Evolutionary conservation across 2,797 vertebrate species (phyloP).

Genomic region (Tenualosa ilisha): DNA sequence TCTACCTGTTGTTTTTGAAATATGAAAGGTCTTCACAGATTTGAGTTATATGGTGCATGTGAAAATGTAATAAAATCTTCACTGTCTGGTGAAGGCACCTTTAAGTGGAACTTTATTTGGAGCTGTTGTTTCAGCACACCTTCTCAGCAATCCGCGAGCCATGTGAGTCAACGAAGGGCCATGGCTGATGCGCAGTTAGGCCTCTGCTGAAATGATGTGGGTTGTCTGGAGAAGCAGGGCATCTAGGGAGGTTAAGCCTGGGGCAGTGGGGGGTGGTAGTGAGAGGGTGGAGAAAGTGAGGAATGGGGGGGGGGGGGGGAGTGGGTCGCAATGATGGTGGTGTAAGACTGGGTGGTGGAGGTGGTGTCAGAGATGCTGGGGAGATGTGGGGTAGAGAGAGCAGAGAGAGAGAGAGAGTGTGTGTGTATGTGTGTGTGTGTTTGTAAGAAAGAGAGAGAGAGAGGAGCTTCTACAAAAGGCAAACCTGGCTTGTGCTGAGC

Average conservation of each 20-base stretch:
- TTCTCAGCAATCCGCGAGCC: background rate
- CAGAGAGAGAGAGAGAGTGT: background rate
- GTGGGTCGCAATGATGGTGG: background rate
- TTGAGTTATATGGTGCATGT: too few species aligned
- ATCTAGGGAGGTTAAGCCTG: conserved; percentile 19
- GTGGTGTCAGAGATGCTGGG: background rate
- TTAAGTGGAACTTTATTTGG: background rate
- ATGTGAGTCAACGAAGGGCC: background rate
- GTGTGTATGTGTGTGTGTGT: background rate
- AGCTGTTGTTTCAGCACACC: conserved; percentile 2
- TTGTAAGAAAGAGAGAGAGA: background rate
- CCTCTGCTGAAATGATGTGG: background rate
- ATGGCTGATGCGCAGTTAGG: background rate
- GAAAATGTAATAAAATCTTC: too few species aligned
- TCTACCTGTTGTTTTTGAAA: too few species aligned
- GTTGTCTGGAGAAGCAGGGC: background rate
- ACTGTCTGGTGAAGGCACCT: too few species aligned
- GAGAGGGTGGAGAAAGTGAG: background rate
- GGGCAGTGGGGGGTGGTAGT: conserved; percentile 4
- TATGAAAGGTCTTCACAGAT: too few species aligned
- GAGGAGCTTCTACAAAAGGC: background rate
- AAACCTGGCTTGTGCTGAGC: conserved; percentile 36
- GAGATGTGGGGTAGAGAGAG: conserved; percentile 9
- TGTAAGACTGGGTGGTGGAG: background rate
- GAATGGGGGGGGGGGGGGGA: background rate